Conservation (phyloP, 1,140 invertebrate genomes). For the Drosophila funebris region DNA sequence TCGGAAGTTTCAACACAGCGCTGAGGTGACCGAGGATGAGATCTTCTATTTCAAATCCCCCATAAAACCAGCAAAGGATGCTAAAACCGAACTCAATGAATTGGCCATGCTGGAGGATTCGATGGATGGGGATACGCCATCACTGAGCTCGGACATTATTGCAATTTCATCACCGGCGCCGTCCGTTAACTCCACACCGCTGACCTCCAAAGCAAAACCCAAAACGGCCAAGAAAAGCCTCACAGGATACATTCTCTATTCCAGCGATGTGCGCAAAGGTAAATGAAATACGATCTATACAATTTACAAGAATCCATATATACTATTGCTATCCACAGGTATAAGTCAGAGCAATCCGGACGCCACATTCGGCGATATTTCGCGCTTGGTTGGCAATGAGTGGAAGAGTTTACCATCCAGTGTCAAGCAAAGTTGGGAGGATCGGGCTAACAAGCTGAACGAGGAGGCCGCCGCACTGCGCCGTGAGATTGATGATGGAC, state of each 20-base stretch:
- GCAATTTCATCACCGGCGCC: slow-evolving; percentile 83
- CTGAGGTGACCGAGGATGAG: slow-evolving; percentile 95
- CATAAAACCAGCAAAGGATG: slow-evolving; percentile 87
- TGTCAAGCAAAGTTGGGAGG: slow-evolving; percentile 97
- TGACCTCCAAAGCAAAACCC: slow-evolving; percentile 84
- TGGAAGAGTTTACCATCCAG: slow-evolving; percentile 95
- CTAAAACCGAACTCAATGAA: slow-evolving; percentile 84
- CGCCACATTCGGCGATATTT: slow-evolving; percentile 98
- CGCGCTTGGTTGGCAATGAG: slow-evolving; percentile 97
- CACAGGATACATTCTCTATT: slow-evolving; percentile 99
- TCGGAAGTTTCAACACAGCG: slow-evolving; percentile 93
- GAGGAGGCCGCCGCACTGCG: slow-evolving; percentile 88
- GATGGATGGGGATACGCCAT: slow-evolving; percentile 89
- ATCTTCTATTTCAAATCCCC: slow-evolving; percentile 93
- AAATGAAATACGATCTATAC: neutral
- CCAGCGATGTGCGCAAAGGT: slow-evolving; percentile 96
- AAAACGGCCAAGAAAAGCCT: slow-evolving; percentile 90
- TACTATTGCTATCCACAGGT: slow-evolving; percentile 30
- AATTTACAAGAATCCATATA: neutral
- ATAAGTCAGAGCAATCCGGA: slow-evolving; percentile 94
- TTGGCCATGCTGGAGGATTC: slow-evolving; percentile 88
- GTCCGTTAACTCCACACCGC: slow-evolving; percentile 85
- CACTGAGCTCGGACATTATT: slow-evolving; percentile 88
- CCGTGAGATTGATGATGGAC: slow-evolving; percentile 83
- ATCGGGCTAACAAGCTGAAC: slow-evolving; percentile 93